Conservation (phyloP, 2,797 vertebrate genomes). For the Scyliorhinus canicula region DNA sequence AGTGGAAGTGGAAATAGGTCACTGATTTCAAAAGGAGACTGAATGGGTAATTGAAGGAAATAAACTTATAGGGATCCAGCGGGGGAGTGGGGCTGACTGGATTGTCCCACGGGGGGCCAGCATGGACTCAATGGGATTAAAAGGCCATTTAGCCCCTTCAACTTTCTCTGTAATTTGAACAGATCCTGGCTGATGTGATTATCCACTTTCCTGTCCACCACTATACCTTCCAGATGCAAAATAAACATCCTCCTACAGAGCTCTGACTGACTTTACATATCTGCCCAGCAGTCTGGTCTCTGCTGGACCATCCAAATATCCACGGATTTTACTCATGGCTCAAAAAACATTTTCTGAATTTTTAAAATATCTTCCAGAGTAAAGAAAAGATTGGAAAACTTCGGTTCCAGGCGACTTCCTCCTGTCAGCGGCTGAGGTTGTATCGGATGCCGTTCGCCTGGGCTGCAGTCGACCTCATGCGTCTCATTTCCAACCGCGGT, state of each 20-base stretch:
- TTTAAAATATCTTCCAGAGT: background rate
- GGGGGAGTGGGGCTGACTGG: too few species aligned
- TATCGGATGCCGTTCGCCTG: constrained; percentile 29
- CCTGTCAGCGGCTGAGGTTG: background rate
- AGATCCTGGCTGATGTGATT: too few species aligned
- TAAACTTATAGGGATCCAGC: too few species aligned
- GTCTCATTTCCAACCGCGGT: background rate
- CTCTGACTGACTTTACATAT: background rate
- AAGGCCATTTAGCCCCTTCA: too few species aligned
- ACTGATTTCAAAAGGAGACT: too few species aligned
- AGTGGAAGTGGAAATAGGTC: too few species aligned
- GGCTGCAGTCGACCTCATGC: background rate
- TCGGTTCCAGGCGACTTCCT: constrained; percentile 12
- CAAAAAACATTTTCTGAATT: background rate
- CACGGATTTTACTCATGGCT: background rate
- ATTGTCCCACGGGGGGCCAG: too few species aligned
- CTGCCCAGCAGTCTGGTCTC: background rate
- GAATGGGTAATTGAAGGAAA: too few species aligned
- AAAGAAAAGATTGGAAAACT: constrained; percentile 16
- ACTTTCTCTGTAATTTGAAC: too few species aligned
- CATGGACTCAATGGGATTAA: too few species aligned
- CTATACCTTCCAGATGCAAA: background rate
- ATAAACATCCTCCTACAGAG: background rate
- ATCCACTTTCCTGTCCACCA: too few species aligned
- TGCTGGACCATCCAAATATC: too few species aligned